These are phyloP conservation scores for Ailurus styani DNA, from an alignment of 2,113 vertebrate genomes.

Conservation along the genomic window DNA sequence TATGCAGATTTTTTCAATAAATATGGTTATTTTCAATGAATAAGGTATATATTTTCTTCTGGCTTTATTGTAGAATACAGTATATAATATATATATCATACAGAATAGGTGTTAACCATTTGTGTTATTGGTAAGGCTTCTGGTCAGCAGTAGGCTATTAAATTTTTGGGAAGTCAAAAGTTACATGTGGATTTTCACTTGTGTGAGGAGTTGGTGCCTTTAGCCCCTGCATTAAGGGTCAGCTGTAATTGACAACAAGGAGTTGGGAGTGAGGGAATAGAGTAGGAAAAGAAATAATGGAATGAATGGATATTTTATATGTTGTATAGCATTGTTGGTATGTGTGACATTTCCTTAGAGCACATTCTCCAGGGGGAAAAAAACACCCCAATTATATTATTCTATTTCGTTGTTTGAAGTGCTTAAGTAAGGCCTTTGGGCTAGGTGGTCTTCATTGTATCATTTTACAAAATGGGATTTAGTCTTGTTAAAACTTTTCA, in stretches of 20 bases:
- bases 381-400: background rate
- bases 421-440: background rate
- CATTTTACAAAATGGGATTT: background rate
- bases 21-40: background rate
- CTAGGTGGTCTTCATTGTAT: background rate
- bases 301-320: background rate
- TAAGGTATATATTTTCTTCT: background rate
- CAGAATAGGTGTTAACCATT: background rate
- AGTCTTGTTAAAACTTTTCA: background rate
- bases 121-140: background rate
- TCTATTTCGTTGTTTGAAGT: background rate
- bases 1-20: background rate
- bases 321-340: background rate
- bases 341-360: background rate
- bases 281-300: background rate
- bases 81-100: background rate
- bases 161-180: background rate
- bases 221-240: background rate
- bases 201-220: background rate
- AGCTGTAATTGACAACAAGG: background rate
- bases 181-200: background rate
- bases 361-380: background rate
- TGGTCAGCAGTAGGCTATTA: background rate
- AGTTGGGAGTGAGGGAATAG: background rate
- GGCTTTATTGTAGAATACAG: background rate